These are phyloP conservation scores for Paramormyrops hopkinsi DNA, from an alignment of 2,797 vertebrate genomes.

Conservation along the genomic window DNA sequence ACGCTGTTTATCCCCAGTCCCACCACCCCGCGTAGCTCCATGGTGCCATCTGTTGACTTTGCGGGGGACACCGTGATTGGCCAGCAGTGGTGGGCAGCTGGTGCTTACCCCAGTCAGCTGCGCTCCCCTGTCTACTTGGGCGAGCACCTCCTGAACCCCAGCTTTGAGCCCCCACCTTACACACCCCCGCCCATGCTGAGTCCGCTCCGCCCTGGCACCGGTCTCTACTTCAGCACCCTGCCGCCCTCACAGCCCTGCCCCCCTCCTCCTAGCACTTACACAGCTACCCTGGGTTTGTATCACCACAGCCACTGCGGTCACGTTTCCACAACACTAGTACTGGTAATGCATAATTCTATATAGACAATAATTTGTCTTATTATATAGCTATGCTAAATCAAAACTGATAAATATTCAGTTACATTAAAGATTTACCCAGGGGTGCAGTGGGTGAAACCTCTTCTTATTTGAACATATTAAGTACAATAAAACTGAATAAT, in stretches of 20 bases:
- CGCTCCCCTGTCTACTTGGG: constrained; percentile 53
- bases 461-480: not conserved
- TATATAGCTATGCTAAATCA: not conserved
- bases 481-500: not conserved
- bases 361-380: not conserved
- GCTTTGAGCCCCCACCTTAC: constrained; percentile 53
- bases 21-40: not conserved
- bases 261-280: constrained; percentile 30
- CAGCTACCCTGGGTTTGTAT: constrained; percentile 43
- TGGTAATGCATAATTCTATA: not conserved
- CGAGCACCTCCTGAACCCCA: constrained; percentile 48
- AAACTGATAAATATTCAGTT: not conserved
- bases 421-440: not conserved
- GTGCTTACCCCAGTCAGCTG: constrained; percentile 54
- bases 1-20: constrained; percentile 42
- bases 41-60: no score
- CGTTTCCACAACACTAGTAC: not conserved
- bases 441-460: not conserved
- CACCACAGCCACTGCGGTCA: not conserved
- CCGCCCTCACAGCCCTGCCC: constrained; percentile 31
- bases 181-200: constrained; percentile 68
- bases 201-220: constrained; percentile 56
- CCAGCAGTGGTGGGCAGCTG: not conserved
- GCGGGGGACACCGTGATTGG: constrained; percentile 7
- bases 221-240: constrained; percentile 60